These are phyloP conservation scores for Ellobium chinense DNA, from an alignment of 2,888 invertebrate genomes.

Conservation along the genomic window DNA sequence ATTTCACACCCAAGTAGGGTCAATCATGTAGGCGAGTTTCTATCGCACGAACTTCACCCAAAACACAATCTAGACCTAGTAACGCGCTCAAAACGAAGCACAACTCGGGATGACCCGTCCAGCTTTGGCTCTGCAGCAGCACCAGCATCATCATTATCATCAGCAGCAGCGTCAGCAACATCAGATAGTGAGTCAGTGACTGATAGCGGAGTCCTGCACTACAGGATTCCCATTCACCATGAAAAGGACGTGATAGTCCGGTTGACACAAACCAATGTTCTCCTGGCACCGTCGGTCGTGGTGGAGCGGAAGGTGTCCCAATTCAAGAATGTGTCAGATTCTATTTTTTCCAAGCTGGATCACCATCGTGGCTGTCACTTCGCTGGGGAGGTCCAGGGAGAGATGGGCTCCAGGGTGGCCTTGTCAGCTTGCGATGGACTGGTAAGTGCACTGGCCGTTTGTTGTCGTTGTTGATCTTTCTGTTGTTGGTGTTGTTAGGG, in stretches of 20 bases:
- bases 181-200: neutral
- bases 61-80: constrained; percentile 54
- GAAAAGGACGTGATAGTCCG: constrained; percentile 75
- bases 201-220: constrained; percentile 60
- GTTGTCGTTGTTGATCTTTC: no score
- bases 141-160: no score
- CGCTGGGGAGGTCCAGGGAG: constrained; percentile 87
- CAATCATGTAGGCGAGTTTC: constrained; percentile 60
- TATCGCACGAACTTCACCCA: constrained; percentile 65
- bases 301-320: constrained; percentile 84
- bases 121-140: neutral
- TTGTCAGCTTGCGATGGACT: constrained; percentile 90
- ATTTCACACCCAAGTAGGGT: constrained; percentile 63
- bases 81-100: constrained; percentile 56
- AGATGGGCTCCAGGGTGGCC: constrained; percentile 86
- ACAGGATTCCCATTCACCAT: constrained; percentile 63
- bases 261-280: constrained; percentile 83
- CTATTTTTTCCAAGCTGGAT: constrained; percentile 57
- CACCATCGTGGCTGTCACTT: constrained; percentile 86
- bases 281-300: constrained; percentile 86
- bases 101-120: neutral
- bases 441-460: constrained; percentile 85
- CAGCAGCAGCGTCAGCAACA: no score
- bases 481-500: no score
- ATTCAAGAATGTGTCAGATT: constrained; percentile 67